Conservation (phyloP, 2,888 invertebrate species). For the Agrotis exclamationis region DNA sequence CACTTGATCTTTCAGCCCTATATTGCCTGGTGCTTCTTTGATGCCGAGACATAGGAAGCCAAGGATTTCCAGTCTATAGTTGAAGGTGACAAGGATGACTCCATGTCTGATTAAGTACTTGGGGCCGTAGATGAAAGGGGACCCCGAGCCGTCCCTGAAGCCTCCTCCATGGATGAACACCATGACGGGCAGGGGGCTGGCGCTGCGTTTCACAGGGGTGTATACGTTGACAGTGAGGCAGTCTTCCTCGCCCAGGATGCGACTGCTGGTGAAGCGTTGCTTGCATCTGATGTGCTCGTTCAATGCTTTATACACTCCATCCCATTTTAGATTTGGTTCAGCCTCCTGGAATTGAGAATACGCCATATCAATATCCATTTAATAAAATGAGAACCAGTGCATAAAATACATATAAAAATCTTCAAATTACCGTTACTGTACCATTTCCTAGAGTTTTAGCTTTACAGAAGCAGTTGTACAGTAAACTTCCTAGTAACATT, state of each 20-base stretch:
- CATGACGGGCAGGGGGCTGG: constrained; percentile 80
- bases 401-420: no score
- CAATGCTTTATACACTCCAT: constrained; percentile 77
- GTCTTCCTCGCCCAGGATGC: constrained; percentile 79
- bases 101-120: constrained; percentile 80
- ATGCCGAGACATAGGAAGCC: constrained; percentile 85
- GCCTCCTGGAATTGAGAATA: constrained; percentile 75
- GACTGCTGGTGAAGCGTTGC: constrained; percentile 77
- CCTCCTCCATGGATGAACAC: constrained; percentile 88
- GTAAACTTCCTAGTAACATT: no score
- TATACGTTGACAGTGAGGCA: constrained; percentile 85
- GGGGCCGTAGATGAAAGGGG: constrained; percentile 83
- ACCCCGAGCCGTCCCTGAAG: constrained; percentile 83
- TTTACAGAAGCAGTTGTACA: no score
- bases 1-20: constrained; percentile 86
- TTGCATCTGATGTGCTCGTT: constrained; percentile 82
- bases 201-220: constrained; percentile 71
- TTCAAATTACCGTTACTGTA: no score
- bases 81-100: constrained; percentile 83
- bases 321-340: constrained; percentile 76
- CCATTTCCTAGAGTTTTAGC: no score
- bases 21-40: constrained; percentile 85
- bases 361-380: background rate
- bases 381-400: no score
- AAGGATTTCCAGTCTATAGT: constrained; percentile 85